These are phyloP conservation scores for Scalopus aquaticus DNA, from an alignment of 2,113 vertebrate genomes.

Conservation along the genomic window DNA sequence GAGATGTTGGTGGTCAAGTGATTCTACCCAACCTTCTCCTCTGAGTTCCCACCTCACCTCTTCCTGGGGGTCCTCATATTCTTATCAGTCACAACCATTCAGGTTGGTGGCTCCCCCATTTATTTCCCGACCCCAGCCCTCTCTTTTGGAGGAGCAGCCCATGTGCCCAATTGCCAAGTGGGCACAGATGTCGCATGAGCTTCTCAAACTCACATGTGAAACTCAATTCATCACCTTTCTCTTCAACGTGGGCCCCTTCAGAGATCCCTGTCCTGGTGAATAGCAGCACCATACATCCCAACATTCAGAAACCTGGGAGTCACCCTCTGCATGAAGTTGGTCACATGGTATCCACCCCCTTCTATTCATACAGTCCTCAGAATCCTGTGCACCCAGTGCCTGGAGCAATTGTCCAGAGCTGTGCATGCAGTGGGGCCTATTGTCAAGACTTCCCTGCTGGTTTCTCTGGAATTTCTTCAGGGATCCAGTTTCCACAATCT, in stretches of 20 bases:
- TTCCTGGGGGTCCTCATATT: background rate
- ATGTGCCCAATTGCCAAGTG: background rate
- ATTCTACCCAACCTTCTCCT: background rate
- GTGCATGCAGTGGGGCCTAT: background rate
- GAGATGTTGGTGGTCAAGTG: background rate
- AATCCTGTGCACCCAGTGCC: background rate
- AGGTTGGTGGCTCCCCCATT: fast-evolving
- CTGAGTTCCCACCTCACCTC: background rate
- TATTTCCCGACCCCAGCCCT: background rate
- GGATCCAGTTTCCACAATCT: background rate
- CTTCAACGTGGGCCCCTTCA: background rate
- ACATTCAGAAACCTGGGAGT: background rate
- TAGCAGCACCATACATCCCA: background rate
- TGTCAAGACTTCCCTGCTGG: background rate
- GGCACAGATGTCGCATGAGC: background rate
- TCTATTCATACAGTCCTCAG: background rate
- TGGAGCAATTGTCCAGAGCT: background rate
- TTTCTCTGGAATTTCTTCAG: background rate
- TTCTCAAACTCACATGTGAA: background rate
- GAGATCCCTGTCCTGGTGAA: background rate
- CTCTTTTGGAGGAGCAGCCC: background rate
- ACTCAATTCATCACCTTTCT: background rate
- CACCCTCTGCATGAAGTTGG: background rate
- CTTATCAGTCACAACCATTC: background rate
- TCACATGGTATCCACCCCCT: background rate